These are phyloP conservation scores for Lordiphosa stackelbergi DNA, from an alignment of 1,140 invertebrate species.

Conservation along the genomic window DNA sequence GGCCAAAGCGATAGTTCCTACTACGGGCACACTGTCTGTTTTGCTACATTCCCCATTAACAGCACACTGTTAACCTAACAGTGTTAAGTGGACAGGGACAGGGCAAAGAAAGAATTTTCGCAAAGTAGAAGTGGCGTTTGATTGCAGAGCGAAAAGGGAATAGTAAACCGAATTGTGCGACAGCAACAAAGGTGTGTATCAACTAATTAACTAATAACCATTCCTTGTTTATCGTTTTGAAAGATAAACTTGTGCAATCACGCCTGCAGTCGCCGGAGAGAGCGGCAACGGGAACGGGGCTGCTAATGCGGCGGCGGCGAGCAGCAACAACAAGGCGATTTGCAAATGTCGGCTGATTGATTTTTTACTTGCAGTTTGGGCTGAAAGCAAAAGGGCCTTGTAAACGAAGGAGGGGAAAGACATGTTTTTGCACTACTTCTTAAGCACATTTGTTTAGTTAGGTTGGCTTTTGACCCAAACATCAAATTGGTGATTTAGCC, in stretches of 20 bases:
- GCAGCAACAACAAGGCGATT: constrained; percentile 46
- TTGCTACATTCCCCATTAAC: too few species aligned
- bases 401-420: constrained; percentile 1
- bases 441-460: too few species aligned
- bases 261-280: constrained; percentile 10
- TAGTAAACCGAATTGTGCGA: constrained; percentile 51
- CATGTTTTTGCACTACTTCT: too few species aligned
- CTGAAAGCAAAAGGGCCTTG: constrained; percentile 10
- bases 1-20: too few species aligned
- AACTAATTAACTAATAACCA: constrained; percentile 15
- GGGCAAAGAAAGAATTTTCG: too few species aligned
- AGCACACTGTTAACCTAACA: not conserved
- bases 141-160: constrained; percentile 17
- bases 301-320: constrained; percentile 10
- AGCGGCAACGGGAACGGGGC: constrained; percentile 11
- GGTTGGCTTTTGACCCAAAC: too few species aligned
- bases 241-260: constrained; percentile 55
- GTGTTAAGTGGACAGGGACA: too few species aligned
- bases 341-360: constrained; percentile 72
- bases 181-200: constrained; percentile 55
- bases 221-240: constrained; percentile 20
- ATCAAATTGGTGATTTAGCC: not conserved
- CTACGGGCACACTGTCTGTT: constrained; percentile 3
- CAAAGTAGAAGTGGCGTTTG: too few species aligned
- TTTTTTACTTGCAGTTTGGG: constrained; percentile 47